Evolutionary conservation across 2,113 vertebrate species (phyloP).

Genomic region (Lontra canadensis): DNA sequence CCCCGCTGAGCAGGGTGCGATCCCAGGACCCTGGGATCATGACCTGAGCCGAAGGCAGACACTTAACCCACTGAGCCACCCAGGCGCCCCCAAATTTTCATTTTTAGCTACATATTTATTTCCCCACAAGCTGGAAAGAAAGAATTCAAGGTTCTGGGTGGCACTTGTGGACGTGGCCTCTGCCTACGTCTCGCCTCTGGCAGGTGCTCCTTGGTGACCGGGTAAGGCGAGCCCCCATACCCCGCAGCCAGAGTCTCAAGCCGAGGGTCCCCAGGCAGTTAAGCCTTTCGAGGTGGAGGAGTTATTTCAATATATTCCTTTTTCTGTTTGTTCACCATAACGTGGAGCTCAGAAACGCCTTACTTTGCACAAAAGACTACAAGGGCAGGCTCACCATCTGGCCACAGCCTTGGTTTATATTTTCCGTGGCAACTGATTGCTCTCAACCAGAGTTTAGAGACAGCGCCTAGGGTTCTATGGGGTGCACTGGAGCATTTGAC

Average conservation of each 20-base stretch:
- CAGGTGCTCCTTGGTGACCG: not conserved
- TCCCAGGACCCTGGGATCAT: not conserved
- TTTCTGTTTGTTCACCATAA: constrained; percentile 29
- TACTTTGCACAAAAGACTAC: constrained; percentile 71
- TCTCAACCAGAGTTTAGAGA: constrained; percentile 51
- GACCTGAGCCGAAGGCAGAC: not conserved
- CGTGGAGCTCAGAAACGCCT: constrained; percentile 55
- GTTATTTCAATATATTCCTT: not conserved
- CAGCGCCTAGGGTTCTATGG: constrained; percentile 15
- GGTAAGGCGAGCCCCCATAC: fast-evolving
- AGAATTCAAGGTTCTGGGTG: not conserved
- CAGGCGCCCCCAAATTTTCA: not conserved
- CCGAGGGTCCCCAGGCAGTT: not conserved
- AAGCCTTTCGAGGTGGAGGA: not conserved
- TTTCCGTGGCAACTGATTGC: constrained; percentile 49
- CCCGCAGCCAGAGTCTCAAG: fast-evolving
- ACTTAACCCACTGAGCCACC: not conserved
- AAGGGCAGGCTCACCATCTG: constrained; percentile 58
- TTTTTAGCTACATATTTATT: not conserved
- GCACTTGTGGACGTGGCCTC: not conserved
- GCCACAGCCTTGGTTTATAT: constrained; percentile 38
- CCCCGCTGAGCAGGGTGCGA: not conserved
- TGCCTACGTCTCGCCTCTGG: fast-evolving
- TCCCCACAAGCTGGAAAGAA: not conserved
- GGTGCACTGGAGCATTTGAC: constrained; percentile 57